Evolutionary conservation across 2,888 invertebrate genomes (phyloP).

Genomic region (Lucinisca nassula): DNA sequence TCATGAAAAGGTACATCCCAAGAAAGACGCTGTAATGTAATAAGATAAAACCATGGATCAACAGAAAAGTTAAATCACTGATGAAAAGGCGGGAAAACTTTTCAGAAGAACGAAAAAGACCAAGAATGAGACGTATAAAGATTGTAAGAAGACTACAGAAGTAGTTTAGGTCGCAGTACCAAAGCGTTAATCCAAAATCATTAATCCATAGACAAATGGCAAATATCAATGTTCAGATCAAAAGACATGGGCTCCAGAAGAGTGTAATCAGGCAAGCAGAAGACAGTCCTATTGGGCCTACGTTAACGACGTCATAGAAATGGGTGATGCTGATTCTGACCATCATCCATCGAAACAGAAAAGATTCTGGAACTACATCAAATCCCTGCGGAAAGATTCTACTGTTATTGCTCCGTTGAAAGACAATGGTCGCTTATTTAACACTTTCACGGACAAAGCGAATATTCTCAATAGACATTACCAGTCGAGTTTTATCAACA

Average conservation of each 20-base stretch:
- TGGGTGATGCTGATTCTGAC: background rate
- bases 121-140: background rate
- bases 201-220: too few relatives aligned
- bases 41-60: constrained; percentile 14
- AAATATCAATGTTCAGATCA: too few relatives aligned
- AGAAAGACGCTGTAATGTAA: background rate
- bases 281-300: background rate
- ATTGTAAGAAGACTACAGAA: background rate
- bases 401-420: background rate
- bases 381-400: background rate
- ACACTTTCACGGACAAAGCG: background rate
- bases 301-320: constrained; percentile 16
- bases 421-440: too few relatives aligned
- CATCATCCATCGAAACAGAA: constrained; percentile 9
- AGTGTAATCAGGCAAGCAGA: too few relatives aligned
- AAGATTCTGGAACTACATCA: constrained; percentile 12
- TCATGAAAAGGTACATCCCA: too few relatives aligned
- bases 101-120: background rate
- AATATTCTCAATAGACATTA: background rate
- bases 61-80: background rate
- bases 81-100: background rate
- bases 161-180: too few relatives aligned
- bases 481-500: background rate
- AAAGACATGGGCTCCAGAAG: too few relatives aligned
- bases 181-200: too few relatives aligned